Conservation (phyloP, 2,797 vertebrate species). For the Pipistrellus pygmaeus region DNA sequence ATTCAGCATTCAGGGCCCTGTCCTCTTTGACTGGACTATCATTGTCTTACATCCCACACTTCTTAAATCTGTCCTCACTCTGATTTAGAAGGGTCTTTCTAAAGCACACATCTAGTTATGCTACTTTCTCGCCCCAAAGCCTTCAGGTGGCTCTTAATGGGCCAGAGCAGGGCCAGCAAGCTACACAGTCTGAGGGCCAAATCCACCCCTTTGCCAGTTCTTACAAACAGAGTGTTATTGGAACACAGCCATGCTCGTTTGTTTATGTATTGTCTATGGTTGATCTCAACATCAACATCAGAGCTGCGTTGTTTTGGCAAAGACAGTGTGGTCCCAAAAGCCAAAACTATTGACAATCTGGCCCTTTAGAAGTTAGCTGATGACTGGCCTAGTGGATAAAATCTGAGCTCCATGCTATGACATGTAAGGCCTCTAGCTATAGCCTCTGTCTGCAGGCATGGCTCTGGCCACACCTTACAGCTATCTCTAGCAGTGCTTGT, state of each 20-base stretch:
- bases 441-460: not conserved
- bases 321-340: not conserved
- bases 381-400: not conserved
- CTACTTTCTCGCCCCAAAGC: not conserved
- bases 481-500: too few relatives aligned
- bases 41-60: not conserved
- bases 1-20: not conserved
- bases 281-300: not conserved
- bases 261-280: not conserved
- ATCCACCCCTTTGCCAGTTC: not conserved
- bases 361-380: not conserved
- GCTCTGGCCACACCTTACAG: not conserved
- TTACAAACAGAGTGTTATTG: not conserved
- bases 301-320: not conserved
- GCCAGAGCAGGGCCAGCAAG: not conserved
- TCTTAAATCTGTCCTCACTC: not conserved
- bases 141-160: not conserved
- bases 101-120: not conserved
- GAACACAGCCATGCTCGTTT: not conserved
- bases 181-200: not conserved
- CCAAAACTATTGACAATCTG: slow-evolving; percentile 9
- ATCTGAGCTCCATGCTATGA: not conserved
- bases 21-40: not conserved
- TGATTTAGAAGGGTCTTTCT: not conserved
- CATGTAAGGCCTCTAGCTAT: not conserved